These are phyloP conservation scores for Drepanosiphum platanoidis DNA, from an alignment of 2,888 invertebrate genomes.

Conservation along the genomic window DNA sequence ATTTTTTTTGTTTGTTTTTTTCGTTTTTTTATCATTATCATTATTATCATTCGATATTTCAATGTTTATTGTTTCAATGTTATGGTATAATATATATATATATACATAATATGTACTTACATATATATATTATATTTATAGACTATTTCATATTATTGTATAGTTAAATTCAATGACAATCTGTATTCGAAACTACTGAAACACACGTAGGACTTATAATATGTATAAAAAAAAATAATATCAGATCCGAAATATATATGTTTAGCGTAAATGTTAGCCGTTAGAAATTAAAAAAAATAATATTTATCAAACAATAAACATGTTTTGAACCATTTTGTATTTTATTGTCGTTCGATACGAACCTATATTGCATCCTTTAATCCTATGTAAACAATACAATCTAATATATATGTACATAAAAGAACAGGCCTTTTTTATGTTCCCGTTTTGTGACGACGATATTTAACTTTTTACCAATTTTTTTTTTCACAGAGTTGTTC, in stretches of 20 bases:
- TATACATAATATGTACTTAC: no score
- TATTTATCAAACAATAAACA: slow-evolving; percentile 52
- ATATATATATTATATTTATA: no score
- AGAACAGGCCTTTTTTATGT: no score
- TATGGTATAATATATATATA: slow-evolving; percentile 4
- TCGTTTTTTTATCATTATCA: no score
- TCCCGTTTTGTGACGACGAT: no score
- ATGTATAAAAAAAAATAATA: neutral
- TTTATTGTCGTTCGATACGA: neutral
- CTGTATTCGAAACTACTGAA: slow-evolving; percentile 34
- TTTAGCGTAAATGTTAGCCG: slow-evolving; percentile 37
- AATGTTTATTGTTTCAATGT: slow-evolving; percentile 37
- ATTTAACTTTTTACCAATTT: no score
- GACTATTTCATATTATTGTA: slow-evolving; percentile 30
- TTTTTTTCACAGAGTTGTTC: no score
- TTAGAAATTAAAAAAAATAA: slow-evolving; percentile 48
- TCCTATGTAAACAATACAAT: no score
- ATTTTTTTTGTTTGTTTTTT: no score
- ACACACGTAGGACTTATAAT: slow-evolving; percentile 15
- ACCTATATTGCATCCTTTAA: neutral
- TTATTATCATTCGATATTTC: neutral
- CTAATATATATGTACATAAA: no score
- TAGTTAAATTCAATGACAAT: slow-evolving; percentile 53
- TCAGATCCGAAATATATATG: slow-evolving; percentile 8
- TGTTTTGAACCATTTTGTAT: slow-evolving; percentile 6